Evolutionary conservation across 2,797 vertebrate genomes (phyloP).

Genomic region (Acanthurus tractus): DNA sequence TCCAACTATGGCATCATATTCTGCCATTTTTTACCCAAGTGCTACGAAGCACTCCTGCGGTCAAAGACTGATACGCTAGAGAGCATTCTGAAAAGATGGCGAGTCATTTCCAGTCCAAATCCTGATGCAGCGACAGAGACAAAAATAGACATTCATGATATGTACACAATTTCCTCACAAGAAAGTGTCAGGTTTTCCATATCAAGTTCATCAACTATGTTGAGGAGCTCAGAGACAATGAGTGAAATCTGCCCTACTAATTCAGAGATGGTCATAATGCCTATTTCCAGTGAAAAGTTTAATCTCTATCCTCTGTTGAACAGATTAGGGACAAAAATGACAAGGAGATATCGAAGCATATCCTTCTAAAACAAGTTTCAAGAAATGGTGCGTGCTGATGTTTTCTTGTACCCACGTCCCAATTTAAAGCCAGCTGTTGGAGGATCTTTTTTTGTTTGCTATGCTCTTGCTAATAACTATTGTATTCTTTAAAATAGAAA

Average conservation of each 20-base stretch:
- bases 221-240: not conserved
- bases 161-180: no score
- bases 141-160: no score
- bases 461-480: no score
- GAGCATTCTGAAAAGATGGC: conserved; percentile 37
- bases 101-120: not conserved
- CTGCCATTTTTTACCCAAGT: conserved; percentile 81
- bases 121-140: not conserved
- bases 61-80: conserved; percentile 25
- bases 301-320: not conserved
- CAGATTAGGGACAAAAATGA: not conserved
- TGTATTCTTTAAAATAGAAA: no score
- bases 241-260: not conserved
- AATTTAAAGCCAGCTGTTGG: not conserved
- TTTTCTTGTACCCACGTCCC: not conserved
- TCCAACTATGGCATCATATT: conserved; percentile 82
- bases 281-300: not conserved
- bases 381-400: not conserved
- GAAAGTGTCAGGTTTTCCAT: not conserved
- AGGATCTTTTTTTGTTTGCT: not conserved
- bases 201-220: conserved; percentile 1
- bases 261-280: not conserved
- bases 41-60: conserved; percentile 59
- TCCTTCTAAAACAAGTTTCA: conserved; percentile 21
- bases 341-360: conserved; percentile 1